A percentile compares a stretch with the other conserved stretches of the same genome.
Conservation (phyloP, 2,888 invertebrate species). For the Anticlea derivata region DNA sequence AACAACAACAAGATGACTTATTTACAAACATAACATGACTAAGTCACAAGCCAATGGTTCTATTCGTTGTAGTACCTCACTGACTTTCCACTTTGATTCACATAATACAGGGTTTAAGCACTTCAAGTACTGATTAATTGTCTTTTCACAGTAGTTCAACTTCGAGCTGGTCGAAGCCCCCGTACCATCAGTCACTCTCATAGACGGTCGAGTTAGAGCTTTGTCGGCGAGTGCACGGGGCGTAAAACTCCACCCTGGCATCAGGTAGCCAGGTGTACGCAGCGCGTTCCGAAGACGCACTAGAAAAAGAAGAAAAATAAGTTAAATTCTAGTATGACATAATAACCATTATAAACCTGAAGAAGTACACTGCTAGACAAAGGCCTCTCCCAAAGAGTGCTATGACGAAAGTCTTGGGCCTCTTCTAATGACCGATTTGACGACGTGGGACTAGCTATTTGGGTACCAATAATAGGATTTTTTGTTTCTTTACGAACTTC, state of each 20-base stretch:
- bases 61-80: slow-evolving; percentile 15
- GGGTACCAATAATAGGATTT: too few species aligned
- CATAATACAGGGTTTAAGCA: not conserved
- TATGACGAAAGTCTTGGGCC: too few species aligned
- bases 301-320: slow-evolving; percentile 56
- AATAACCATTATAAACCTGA: too few species aligned
- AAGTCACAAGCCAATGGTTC: not conserved
- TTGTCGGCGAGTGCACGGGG: slow-evolving; percentile 70
- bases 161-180: slow-evolving; percentile 70
- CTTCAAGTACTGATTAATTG: not conserved
- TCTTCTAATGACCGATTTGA: too few species aligned
- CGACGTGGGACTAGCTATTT: too few species aligned
- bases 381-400: too few species aligned
- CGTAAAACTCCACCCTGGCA: slow-evolving; percentile 75
- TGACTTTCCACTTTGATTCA: not conserved
- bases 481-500: too few species aligned
- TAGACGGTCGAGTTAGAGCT: slow-evolving; percentile 78
- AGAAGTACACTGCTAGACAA: too few species aligned
- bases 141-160: slow-evolving; percentile 68
- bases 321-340: not conserved
- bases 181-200: slow-evolving; percentile 80
- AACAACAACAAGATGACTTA: slow-evolving; percentile 3
- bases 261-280: slow-evolving; percentile 83
- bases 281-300: slow-evolving; percentile 80
- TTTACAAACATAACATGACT: not conserved